Conservation (phyloP, 2,113 vertebrate genomes). For the Brachionichthys hirsutus region DNA sequence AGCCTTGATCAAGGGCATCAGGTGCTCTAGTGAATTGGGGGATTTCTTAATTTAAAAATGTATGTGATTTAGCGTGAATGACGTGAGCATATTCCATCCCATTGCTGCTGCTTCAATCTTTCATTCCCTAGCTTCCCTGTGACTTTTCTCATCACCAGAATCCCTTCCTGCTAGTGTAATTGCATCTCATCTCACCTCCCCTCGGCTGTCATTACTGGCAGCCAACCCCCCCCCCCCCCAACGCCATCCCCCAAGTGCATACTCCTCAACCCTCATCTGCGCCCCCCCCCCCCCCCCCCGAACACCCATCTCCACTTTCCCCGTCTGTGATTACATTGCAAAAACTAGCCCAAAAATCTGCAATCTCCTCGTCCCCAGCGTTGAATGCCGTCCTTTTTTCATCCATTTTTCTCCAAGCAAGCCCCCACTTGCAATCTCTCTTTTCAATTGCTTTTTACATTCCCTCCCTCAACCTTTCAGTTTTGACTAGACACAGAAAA, state of each 20-base stretch:
- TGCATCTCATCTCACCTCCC: slow-evolving; percentile 26
- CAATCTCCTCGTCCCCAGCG: slow-evolving; percentile 30
- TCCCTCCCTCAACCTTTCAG: neutral
- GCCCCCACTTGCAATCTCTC: slow-evolving; percentile 15
- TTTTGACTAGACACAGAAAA: slow-evolving; percentile 28
- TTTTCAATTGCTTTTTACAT: slow-evolving; percentile 4
- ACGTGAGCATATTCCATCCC: neutral
- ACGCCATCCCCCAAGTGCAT: neutral
- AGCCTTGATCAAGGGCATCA: slow-evolving; percentile 42
- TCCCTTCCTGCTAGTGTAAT: slow-evolving; percentile 35
- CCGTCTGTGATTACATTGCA: slow-evolving; percentile 49
- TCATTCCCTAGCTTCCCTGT: slow-evolving; percentile 17
- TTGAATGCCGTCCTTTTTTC: slow-evolving; percentile 16
- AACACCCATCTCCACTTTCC: neutral
- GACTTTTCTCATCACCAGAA: slow-evolving; percentile 35
- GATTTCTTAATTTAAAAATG: slow-evolving; percentile 26
- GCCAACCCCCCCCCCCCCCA: neutral
- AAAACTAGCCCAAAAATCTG: slow-evolving; percentile 28
- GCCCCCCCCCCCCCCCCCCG: too few relatives aligned
- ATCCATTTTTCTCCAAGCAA: slow-evolving; percentile 13
- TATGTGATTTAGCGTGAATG: slow-evolving; percentile 27
- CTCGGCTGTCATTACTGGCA: slow-evolving; percentile 19
- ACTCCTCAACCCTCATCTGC: neutral
- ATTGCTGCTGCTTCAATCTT: neutral
- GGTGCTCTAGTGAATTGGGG: slow-evolving; percentile 17